phyloP scores from a whole-genome alignment of 92 coral and sea anemone species.

The Umimayanthus chanpuru region DNA sequence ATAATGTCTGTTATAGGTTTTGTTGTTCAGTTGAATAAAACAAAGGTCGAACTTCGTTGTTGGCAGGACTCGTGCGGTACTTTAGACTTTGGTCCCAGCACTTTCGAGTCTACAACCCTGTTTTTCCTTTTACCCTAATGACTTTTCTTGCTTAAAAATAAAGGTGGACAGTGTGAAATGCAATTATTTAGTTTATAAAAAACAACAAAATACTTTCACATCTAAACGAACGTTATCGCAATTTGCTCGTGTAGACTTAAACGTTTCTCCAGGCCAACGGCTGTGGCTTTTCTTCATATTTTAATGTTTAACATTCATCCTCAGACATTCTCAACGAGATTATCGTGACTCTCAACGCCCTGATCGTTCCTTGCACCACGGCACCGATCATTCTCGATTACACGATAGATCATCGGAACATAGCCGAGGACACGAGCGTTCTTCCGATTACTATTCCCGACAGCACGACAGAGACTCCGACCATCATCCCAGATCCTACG shows the following conservation, averaged over 20 bases:
- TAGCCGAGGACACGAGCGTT: constrained; percentile 72
- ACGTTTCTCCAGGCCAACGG: too few relatives aligned
- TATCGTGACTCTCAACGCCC: constrained; percentile 65
- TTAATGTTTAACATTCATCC: neutral
- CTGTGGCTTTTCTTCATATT: neutral
- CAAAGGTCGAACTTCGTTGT: too few relatives aligned
- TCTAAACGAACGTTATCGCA: too few relatives aligned
- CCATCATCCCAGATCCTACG: constrained; percentile 77
- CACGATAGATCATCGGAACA: constrained; percentile 66
- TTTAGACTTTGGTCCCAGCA: too few relatives aligned
- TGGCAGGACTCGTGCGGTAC: too few relatives aligned
- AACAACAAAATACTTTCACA: too few relatives aligned
- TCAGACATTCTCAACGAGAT: constrained; percentile 43
- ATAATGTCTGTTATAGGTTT: neutral
- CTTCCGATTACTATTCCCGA: constrained; percentile 83
- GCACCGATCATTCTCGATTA: constrained; percentile 50
- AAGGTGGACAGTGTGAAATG: too few relatives aligned
- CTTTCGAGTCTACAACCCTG: too few relatives aligned
- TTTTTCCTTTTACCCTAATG: too few relatives aligned
- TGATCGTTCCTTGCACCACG: constrained; percentile 66
- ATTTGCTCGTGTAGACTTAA: too few relatives aligned
- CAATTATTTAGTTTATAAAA: too few relatives aligned
- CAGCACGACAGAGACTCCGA: constrained; percentile 71
- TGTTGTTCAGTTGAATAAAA: neutral
- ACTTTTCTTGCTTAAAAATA: too few relatives aligned